These are phyloP conservation scores for Eubucco bourcierii DNA, from an alignment of 2,113 vertebrate genomes.

Conservation along the genomic window DNA sequence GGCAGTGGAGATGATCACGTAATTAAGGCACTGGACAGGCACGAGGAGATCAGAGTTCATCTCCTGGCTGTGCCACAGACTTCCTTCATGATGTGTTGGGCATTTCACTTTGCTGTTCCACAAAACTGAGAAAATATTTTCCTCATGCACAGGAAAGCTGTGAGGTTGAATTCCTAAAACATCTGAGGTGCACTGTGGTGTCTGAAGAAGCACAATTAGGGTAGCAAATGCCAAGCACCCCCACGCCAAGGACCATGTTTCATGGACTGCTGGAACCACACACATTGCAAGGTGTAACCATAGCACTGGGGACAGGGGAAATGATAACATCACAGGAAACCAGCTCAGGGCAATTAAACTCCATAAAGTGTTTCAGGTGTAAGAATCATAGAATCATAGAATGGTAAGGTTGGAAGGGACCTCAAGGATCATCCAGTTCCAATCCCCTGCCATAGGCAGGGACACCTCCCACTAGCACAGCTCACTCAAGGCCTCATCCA, in stretches of 20 bases:
- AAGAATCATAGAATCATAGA: no score
- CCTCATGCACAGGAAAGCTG: background rate
- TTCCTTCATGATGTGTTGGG: background rate
- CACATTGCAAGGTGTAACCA: accelerated
- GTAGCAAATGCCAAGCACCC: background rate
- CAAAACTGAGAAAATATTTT: background rate
- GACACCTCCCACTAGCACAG: no score
- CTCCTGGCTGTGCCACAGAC: background rate
- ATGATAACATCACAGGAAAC: background rate
- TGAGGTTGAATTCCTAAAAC: background rate
- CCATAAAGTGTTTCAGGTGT: background rate
- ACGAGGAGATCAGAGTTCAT: background rate
- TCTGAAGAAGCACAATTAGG: background rate
- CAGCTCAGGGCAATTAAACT: background rate
- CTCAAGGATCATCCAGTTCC: no score
- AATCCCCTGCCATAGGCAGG: no score
- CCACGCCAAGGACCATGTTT: background rate
- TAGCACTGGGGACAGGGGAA: background rate
- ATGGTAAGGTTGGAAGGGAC: no score
- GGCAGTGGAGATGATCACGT: background rate
- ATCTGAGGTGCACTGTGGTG: background rate
- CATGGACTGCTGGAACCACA: background rate
- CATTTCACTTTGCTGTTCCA: background rate
- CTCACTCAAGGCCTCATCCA: no score
- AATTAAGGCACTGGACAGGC: conserved; percentile 22